A percentile compares a stretch with the other conserved stretches of the same genome.
Evolutionary conservation across 2,888 invertebrate species (phyloP).

Genomic region (Acrobasis repandana): DNA sequence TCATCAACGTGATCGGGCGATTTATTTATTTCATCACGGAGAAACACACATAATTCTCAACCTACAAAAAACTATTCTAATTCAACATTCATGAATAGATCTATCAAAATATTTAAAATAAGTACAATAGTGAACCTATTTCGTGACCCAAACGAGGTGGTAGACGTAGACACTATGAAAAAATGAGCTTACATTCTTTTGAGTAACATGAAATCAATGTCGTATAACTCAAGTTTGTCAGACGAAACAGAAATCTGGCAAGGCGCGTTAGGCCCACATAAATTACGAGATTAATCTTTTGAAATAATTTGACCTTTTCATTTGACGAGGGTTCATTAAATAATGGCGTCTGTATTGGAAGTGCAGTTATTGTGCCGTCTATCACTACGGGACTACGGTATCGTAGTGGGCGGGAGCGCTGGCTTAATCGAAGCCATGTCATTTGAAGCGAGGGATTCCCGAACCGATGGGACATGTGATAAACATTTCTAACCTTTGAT

Average conservation of each 20-base stretch:
- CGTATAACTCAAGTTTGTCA: conserved; percentile 61
- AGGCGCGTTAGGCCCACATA: conserved; percentile 74
- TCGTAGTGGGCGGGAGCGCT: conserved; percentile 62
- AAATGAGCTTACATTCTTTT: conserved; percentile 50
- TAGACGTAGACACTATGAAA: conserved; percentile 42
- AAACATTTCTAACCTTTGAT: conserved; percentile 31
- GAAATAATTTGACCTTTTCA: conserved; percentile 83
- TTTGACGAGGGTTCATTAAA: conserved; percentile 83
- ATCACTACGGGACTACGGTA: conserved; percentile 77
- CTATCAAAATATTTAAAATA: conserved; percentile 48
- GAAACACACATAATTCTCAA: conserved; percentile 1
- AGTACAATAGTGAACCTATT: conserved; percentile 34
- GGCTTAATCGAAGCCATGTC: conserved; percentile 26
- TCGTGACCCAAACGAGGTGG: conserved; percentile 35
- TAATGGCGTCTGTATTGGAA: conserved; percentile 77
- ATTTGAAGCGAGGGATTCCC: conserved; percentile 29
- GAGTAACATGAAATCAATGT: conserved; percentile 65
- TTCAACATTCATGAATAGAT: conserved; percentile 38
- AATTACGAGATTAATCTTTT: conserved; percentile 82
- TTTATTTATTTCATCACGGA: conserved; percentile 47
- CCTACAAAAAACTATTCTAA: conserved; percentile 17
- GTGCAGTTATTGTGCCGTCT: conserved; percentile 79
- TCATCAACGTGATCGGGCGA: conserved; percentile 40
- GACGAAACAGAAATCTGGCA: conserved; percentile 59
- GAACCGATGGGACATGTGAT: conserved; percentile 35